A percentile compares a stretch with the other conserved stretches of the same genome.
phyloP scores from a whole-genome alignment of 2,888 invertebrate genomes.

The Chorisops tibialis region DNA sequence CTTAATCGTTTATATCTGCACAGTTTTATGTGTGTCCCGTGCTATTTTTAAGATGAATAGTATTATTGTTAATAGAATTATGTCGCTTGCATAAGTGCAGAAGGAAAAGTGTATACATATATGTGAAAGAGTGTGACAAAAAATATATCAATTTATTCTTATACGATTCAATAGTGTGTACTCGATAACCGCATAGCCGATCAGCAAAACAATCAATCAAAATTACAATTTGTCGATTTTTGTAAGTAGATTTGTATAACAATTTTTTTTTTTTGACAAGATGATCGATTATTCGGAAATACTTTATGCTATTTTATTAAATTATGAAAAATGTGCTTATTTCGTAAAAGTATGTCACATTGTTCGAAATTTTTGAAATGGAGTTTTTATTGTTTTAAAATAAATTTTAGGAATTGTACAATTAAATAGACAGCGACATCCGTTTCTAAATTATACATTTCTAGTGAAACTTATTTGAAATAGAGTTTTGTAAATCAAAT shows the following conservation, averaged over 20 bases:
- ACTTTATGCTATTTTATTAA: no score
- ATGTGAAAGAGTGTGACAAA: neutral
- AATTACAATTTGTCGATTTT: neutral
- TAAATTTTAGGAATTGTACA: no score
- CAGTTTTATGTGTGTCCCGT: neutral
- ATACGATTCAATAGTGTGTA: neutral
- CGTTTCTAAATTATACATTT: neutral
- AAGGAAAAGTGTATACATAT: neutral
- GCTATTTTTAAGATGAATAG: slow-evolving; percentile 17
- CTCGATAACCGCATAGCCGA: neutral
- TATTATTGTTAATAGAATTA: neutral
- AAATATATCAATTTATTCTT: no score
- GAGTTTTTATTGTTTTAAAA: no score
- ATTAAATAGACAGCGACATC: no score
- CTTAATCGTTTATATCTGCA: no score
- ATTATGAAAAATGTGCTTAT: neutral
- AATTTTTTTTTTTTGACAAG: no score
- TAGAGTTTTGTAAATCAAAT: no score
- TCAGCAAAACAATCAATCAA: neutral
- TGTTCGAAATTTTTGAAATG: no score
- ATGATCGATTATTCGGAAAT: no score
- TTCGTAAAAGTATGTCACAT: no score
- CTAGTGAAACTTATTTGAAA: neutral
- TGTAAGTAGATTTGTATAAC: neutral
- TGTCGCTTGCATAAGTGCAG: slow-evolving; percentile 11